Percentiles rank a stretch among this genome's conserved stretches.
Conservation (phyloP, 2,888 invertebrate genomes). For the Tortrix viridana region DNA sequence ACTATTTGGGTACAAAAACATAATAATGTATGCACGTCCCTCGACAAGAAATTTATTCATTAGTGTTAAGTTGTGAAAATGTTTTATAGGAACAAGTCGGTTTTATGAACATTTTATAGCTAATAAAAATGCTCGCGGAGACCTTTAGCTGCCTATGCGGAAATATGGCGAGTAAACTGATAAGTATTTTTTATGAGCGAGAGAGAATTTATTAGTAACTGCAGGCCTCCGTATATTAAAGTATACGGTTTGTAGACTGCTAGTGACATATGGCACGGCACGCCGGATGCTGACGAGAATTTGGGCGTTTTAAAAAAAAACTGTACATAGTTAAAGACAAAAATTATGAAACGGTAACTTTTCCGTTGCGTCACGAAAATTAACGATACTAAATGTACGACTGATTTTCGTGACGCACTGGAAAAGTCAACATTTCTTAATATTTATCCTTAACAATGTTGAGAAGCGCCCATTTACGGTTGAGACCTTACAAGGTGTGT, state of each 20-base stretch:
- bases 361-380: too few species aligned
- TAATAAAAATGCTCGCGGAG: slow-evolving; percentile 19
- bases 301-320: too few species aligned
- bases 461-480: too few species aligned
- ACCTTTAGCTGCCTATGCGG: slow-evolving; percentile 4
- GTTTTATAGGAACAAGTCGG: slow-evolving; percentile 25
- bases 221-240: slow-evolving; percentile 6
- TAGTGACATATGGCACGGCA: slow-evolving; percentile 1
- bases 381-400: too few species aligned
- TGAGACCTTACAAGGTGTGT: too few species aligned
- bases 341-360: too few species aligned
- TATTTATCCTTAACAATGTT: too few species aligned
- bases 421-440: too few species aligned
- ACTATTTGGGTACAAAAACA: neutral
- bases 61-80: slow-evolving; percentile 22
- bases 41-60: slow-evolving; percentile 10
- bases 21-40: neutral
- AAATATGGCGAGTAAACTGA: slow-evolving; percentile 27
- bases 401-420: too few species aligned
- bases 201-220: slow-evolving; percentile 22
- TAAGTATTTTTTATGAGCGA: slow-evolving; percentile 29
- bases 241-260: neutral
- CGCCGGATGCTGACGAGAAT: slow-evolving; percentile 8
- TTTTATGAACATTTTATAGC: slow-evolving; percentile 25
- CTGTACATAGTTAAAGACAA: too few species aligned